These are phyloP conservation scores for Pachyseris speciosa DNA, from an alignment of 64 coral and sea anemone genomes.

Conservation along the genomic window DNA sequence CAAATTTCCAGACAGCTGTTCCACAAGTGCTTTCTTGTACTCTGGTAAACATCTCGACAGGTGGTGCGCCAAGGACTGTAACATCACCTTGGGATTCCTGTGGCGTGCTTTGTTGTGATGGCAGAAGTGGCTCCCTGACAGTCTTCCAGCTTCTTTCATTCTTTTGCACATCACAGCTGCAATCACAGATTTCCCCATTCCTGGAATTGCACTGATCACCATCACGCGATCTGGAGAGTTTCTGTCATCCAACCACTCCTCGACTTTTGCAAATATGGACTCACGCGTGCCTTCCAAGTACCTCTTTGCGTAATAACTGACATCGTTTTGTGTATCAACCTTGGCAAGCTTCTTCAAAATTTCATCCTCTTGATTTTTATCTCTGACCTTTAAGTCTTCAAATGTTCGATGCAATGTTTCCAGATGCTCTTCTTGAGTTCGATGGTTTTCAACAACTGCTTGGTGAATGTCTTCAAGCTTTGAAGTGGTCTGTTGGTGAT, in stretches of 20 bases:
- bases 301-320: neutral
- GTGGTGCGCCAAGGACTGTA: constrained; percentile 46
- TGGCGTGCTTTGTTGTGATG: constrained; percentile 35
- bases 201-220: constrained; percentile 44
- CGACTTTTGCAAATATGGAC: neutral
- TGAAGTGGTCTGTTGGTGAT: too few relatives aligned
- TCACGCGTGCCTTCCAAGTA: neutral
- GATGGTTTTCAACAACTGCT: too few relatives aligned
- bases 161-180: constrained; percentile 19
- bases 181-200: constrained; percentile 52
- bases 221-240: neutral
- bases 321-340: neutral
- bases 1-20: constrained; percentile 30
- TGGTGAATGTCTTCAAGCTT: too few relatives aligned
- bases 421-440: too few relatives aligned
- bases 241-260: neutral
- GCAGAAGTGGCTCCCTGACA: constrained; percentile 56
- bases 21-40: constrained; percentile 21
- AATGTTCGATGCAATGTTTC: too few relatives aligned
- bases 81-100: constrained; percentile 46
- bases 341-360: neutral
- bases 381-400: too few relatives aligned
- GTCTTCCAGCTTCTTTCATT: constrained; percentile 14
- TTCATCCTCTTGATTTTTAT: neutral
- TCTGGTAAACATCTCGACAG: constrained; percentile 26